Evolutionary conservation across 2,888 invertebrate genomes (phyloP), one percentile per base, ranked within the genome.

Genomic region (Tenthredo amoena): DNA sequence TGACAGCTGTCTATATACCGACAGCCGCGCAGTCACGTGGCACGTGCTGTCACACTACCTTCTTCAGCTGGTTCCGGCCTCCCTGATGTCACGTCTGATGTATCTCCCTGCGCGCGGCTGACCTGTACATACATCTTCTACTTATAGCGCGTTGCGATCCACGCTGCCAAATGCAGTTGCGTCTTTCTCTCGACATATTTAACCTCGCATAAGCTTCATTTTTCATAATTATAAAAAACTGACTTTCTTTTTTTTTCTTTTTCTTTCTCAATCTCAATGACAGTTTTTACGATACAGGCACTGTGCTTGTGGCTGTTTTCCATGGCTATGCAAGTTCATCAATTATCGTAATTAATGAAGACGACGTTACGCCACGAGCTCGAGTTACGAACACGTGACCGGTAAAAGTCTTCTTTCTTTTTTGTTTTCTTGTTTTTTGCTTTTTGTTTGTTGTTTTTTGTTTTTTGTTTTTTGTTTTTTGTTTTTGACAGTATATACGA

Each of bases 21-120:
- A 77, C 77, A 47, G 77, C 34, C 55, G 77, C 34, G 50, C 34
- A 34, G 77, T 77, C 77, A 77, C 77, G 77, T 77, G 77, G 50
- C 77, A 74, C 77, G 77, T 37, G 77, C 77, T 50, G 21, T 62
- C 26, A 26, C 4, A 26, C 26, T 62, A 62, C 62, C 74, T 31
- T 21, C 43, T 74, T 74, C 74, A 34, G 68, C 68, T 34, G 68
- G 68, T 68, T 68, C 68, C 34, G 34, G 68, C 26, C 68, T 68
- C 68, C 34, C 18, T 18, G 34, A 31, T 18, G 31, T 18, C 68
- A 18, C 31, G 31, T 34, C 68, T 68, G 34, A 68, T 34, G 68
- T 68, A 34, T 68, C 31, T 68, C 34, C 31, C 15, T 68, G 68
- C 68, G 68, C 34, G 68, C 68, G 68, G 31, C 68, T 68, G 68